Conservation (phyloP, 2,113 vertebrate genomes). For the Cyanoderma ruficeps region DNA sequence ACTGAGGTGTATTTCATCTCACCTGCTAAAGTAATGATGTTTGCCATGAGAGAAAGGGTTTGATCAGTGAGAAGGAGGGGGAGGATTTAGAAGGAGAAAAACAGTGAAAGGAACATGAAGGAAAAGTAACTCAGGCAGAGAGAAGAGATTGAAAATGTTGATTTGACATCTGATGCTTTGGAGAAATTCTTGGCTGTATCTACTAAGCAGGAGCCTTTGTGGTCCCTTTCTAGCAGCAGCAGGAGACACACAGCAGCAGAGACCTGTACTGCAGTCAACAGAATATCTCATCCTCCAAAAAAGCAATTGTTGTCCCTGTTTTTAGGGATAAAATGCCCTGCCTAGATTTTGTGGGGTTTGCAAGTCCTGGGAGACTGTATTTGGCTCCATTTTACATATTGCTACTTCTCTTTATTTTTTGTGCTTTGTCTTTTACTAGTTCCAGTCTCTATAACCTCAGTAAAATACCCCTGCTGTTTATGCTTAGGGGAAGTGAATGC, state of each 20-base stretch:
- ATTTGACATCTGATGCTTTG: constrained; percentile 11
- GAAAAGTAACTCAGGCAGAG: not conserved
- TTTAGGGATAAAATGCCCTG: not conserved
- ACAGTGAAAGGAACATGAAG: not conserved
- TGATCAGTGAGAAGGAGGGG: not conserved
- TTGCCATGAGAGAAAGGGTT: constrained; percentile 14
- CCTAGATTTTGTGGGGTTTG: not conserved
- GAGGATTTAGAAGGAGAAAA: not conserved
- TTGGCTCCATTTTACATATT: not conserved
- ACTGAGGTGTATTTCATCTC: not conserved
- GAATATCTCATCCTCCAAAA: not conserved
- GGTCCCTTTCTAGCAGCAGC: not conserved
- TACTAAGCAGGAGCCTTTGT: not conserved
- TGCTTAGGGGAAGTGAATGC: rapidly evolving
- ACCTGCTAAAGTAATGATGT: constrained; percentile 14
- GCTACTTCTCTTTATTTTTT: not conserved
- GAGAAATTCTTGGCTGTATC: not conserved
- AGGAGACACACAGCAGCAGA: not conserved
- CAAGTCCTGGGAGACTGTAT: not conserved
- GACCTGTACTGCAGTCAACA: not conserved
- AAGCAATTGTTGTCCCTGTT: not conserved
- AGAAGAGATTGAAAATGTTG: constrained; percentile 30
- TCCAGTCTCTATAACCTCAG: not conserved
- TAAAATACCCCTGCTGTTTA: not conserved
- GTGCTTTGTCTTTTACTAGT: not conserved